Percentiles rank a stretch among this genome's conserved stretches.
Conservation (phyloP, 2,113 vertebrate genomes). For the Empidonax traillii region DNA sequence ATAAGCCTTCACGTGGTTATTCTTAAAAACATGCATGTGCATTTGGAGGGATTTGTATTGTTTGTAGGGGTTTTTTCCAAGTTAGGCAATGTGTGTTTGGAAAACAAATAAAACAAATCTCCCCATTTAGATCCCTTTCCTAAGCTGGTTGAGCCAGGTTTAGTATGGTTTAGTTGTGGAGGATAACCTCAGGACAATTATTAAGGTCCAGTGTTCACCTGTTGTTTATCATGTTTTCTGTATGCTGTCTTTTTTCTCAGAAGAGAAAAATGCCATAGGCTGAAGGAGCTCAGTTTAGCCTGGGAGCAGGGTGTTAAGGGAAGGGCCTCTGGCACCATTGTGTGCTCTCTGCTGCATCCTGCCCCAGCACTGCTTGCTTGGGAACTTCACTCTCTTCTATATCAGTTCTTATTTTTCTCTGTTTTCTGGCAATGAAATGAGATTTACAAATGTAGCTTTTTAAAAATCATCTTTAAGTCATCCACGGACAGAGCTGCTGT, state of each 20-base stretch:
- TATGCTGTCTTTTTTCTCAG: not conserved
- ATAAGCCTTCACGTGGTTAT: not conserved
- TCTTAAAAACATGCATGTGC: not conserved
- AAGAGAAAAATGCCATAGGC: not conserved
- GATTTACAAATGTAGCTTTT: not conserved
- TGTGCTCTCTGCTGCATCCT: not conserved
- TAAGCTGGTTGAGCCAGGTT: not conserved
- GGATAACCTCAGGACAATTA: not conserved
- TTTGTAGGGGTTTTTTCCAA: not conserved
- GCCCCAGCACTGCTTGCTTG: not conserved
- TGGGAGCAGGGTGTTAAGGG: not conserved
- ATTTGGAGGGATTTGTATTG: not conserved
- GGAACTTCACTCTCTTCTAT: not conserved
- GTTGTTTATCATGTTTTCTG: not conserved
- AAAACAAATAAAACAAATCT: not conserved
- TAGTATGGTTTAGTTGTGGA: not conserved
- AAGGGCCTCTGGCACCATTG: accelerated
- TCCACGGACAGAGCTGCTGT: not conserved
- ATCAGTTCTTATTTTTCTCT: not conserved
- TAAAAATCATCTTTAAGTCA: not conserved
- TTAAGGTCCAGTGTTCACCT: not conserved
- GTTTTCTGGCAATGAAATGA: not conserved
- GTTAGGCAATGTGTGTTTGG: not conserved
- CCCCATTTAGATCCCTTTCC: not conserved
- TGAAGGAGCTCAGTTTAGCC: not conserved